Base-by-base conservation (phyloP, 1,140 invertebrate genomes). In the Metaphire vulgaris region DNA sequence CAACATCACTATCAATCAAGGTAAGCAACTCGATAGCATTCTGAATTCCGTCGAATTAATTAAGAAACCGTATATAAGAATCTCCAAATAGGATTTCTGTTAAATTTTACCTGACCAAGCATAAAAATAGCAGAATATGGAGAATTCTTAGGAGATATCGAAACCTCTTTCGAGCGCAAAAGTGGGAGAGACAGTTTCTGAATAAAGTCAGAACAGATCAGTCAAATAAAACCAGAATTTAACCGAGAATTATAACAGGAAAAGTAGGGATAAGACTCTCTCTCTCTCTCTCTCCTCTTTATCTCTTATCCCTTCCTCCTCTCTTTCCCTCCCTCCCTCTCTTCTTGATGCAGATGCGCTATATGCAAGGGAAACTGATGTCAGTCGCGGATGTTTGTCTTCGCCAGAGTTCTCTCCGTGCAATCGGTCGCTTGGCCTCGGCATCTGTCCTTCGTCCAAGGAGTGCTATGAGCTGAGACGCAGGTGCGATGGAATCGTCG, bases 381-480 rank as follows among this genome's bases (percentile, higher is more conserved):
- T n/a, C n/a, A n/a, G n/a, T n/a, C n/a, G n/a, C n/a, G 6, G 2
- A 26, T 26, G n/a, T 12, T 6, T 69, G 67, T 69, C n/a, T 2
- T 26, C 31, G 6, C 2, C 67, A 69, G 67, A 69, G 67, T 28
- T 26, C 26, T 31, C n/a, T 2, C 14, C n/a, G n/a, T 69, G 67
- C 67, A 69, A 69, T 69, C n/a, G n/a, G 2, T 28, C 67, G 30
- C 67, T 69, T 26, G 67, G 67, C 2, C 67, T 69, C n/a, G 67
- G 67, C 67, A 26, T 26, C 67, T 69, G 67, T 69, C 67, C 31
- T 26, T 28, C n/a, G n/a, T 26, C n/a, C 6, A 56, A 21, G 21
- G 67, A 69, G n/a, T 69, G 67, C 67, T 69, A 69, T 26, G 67
- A 69, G n/a, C 67, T 69, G 67, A 69, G 26, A 26, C 2, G 30